Conservation (phyloP, 2,888 invertebrate genomes). For the Neoitamus cyanurus region DNA sequence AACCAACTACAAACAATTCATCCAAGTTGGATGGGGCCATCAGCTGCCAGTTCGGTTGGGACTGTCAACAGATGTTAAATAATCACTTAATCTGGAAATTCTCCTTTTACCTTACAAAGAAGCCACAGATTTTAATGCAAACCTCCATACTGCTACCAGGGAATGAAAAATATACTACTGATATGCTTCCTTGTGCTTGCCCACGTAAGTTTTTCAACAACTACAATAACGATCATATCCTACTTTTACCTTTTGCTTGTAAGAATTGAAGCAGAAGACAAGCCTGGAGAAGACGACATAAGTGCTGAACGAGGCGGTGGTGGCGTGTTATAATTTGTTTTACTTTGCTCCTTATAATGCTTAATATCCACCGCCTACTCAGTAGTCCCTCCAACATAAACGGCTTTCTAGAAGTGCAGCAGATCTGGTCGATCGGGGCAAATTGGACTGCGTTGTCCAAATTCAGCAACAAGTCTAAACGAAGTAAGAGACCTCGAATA, state of each 20-base stretch:
- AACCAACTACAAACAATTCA: not conserved
- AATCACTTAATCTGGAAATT: not conserved
- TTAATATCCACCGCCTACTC: not conserved
- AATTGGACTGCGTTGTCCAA: not conserved
- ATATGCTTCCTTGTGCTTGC: not conserved
- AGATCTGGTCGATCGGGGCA: not conserved
- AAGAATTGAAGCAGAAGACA: not conserved
- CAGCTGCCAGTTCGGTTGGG: not conserved
- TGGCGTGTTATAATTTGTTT: not conserved
- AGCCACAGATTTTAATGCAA: no score
- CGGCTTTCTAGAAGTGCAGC: not conserved
- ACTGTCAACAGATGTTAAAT: not conserved
- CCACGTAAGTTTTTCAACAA: not conserved
- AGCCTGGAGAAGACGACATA: not conserved
- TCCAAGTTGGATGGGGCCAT: not conserved
- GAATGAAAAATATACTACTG: not conserved
- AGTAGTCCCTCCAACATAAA: not conserved
- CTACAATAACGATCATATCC: not conserved
- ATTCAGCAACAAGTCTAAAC: not conserved
- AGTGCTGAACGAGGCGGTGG: not conserved
- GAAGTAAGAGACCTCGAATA: not conserved
- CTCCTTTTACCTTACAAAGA: not conserved
- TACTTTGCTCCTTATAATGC: not conserved
- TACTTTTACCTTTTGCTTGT: not conserved
- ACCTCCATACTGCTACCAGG: no score